Evolutionary conservation across 1,140 invertebrate genomes (phyloP), one percentile per base, ranked within the genome.

Genomic region (Drosophila sturtevanti): DNA sequence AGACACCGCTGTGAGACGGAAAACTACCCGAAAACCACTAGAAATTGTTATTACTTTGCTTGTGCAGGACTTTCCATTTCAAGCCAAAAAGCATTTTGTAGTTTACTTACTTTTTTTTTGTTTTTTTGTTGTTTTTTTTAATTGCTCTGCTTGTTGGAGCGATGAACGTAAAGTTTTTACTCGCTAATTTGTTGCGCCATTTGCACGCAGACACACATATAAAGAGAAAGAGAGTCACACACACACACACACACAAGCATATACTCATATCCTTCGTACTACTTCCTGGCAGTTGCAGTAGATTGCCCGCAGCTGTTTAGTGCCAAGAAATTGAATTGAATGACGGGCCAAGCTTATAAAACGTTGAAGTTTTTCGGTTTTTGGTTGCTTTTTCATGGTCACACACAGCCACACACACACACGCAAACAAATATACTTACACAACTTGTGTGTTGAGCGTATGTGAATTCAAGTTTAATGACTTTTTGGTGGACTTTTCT

Each of bases 181-280:
- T 76, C 84, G 82, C 82, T 87, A 87, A 87, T 87, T 87, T 86
- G 82, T 76, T 86, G 77, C 68, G 58, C 72, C 76, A 75, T 70
- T 86, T 73, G 61, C 84, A 77, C 66, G 58, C 77, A 79, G 55
- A 21, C 48, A 34, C 14, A 14, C 14, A 48, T 18, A 44, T 38
- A 58, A 21, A 67, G n/a, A n/a, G n/a, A n/a, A n/a, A n/a, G n/a
- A n/a, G n/a, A n/a, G n/a, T n/a, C 22, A 63, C 68, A 41, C 37
- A 27, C 59, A 63, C 41, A 51, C 21, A 51, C 59, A 52, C 54
- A 61, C 22, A 54, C 24, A 51, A 10, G 22, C 6, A 11, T n/a
- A 55, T 21, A 51, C 51, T 14, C 11, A 51, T 34, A 63, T 21
- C 41, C 22, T 35, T 58, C 55, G 16, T 37, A 7, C 16, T 61